Base-by-base conservation (phyloP, 2,888 invertebrate genomes). In the Ligdia adustata region DNA sequence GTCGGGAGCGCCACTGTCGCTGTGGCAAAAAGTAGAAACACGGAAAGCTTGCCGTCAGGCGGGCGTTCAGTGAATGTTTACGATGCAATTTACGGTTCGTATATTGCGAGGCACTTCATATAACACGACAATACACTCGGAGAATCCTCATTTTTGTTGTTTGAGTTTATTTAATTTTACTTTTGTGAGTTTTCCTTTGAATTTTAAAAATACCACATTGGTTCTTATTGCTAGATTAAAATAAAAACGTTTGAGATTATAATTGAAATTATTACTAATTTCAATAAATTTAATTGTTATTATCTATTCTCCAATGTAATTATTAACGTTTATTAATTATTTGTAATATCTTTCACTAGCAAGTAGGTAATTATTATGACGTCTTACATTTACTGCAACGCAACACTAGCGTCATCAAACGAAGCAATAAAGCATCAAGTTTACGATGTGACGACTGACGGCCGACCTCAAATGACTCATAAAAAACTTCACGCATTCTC, bases 381-480 rank as follows among this genome's bases (percentile, higher is more conserved):
- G 6, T 29, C 13, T 22, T n/a, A n/a, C n/a, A 22, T 18, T 6
- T 54, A 60, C 69, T 56, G 69, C 72, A 73, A 49, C 64, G 77
- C 82, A 73, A 79, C 77, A 81, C 80, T 88, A 86, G 89, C 89
- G 89, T 73, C 89, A 82, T 86, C 89, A 72, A 62, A 69, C 77
- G 82, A 75, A 63, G 60, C 64, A 76, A 78, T 87, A 86, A 87
- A 88, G 72, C 77, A 82, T 79, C 72, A 70, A 78, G 69, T 85
- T 89, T 85, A 89, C 80, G 85, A 84, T 55, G 82, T 83, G 84
- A 73, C 73, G 77, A 81, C 73, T 83, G 83, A 75, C 73, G 79
- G 81, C 73, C 72, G 79, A 83, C 75, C 76, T 75, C 75, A 77
- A 83, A 84, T 79, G 69, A 75, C 79, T 75, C 79, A 74, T 86